phyloP scores from a whole-genome alignment of 2,113 vertebrate genomes.

The Urocitellus parryii region DNA sequence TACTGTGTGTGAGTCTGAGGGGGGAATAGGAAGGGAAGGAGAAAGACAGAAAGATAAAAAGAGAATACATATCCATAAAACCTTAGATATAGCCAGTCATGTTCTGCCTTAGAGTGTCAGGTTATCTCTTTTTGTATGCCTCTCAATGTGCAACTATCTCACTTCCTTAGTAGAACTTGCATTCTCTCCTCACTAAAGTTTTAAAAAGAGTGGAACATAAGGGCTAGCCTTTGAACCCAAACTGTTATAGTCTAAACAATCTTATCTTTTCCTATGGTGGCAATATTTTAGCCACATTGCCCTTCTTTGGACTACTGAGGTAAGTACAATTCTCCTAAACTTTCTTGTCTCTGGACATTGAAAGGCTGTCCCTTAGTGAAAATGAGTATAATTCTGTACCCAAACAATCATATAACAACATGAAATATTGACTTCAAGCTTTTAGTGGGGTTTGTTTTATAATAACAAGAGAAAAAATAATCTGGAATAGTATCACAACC shows the following conservation, averaged over 20 bases:
- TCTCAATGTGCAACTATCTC: not conserved
- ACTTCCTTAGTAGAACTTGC: not conserved
- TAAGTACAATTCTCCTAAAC: constrained; percentile 32
- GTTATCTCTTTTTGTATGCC: not conserved
- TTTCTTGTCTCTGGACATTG: not conserved
- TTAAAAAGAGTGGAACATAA: not conserved
- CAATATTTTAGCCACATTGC: not conserved
- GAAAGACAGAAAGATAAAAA: not conserved
- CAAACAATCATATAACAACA: not conserved
- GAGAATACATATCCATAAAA: not conserved
- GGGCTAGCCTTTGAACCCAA: not conserved
- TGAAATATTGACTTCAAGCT: not conserved
- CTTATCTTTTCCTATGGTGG: not conserved
- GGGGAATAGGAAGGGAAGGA: not conserved
- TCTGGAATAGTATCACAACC: constrained; percentile 8
- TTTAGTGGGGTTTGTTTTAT: constrained; percentile 21
- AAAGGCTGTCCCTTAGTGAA: not conserved
- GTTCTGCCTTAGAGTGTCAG: not conserved
- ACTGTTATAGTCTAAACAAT: not conserved
- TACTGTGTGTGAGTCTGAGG: not conserved
- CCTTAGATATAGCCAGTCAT: not conserved
- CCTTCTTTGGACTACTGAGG: not conserved
- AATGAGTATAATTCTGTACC: not conserved
- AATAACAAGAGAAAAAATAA: constrained; percentile 54
- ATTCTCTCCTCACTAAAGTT: not conserved